Conservation (phyloP, 2,113 vertebrate genomes). For the Daboia siamensis region DNA sequence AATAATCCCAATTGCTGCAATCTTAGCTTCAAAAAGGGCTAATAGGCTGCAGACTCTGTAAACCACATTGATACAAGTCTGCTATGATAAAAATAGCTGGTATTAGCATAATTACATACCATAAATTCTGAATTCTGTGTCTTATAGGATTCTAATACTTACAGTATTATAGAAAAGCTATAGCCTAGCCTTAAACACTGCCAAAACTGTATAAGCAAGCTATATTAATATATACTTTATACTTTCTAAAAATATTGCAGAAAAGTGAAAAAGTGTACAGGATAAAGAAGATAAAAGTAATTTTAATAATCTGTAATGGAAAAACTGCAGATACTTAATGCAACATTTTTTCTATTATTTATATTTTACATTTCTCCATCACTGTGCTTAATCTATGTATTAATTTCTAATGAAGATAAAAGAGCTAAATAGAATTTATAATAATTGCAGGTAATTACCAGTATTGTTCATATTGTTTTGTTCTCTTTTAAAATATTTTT, state of each 20-base stretch:
- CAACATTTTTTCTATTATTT: not conserved
- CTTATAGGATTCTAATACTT: not conserved
- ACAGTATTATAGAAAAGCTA: not conserved
- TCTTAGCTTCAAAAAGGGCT: not conserved
- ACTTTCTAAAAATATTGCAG: not conserved
- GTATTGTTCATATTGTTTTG: conserved; percentile 15
- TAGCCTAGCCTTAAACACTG: not conserved
- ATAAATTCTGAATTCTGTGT: not conserved
- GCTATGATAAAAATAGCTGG: not conserved
- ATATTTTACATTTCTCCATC: not conserved
- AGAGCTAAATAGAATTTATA: conserved; percentile 1
- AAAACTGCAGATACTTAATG: not conserved
- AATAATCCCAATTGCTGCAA: conserved; percentile 10
- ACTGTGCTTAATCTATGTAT: not conserved
- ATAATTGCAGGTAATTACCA: conserved; percentile 15
- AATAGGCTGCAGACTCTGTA: not conserved
- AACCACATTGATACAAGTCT: not conserved
- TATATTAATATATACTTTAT: not conserved
- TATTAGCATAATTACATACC: not conserved
- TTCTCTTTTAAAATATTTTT: not conserved
- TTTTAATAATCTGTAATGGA: not conserved
- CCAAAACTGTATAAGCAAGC: not conserved
- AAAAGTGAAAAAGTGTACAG: not conserved
- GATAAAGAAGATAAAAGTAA: not conserved
- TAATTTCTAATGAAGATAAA: not conserved